Percentiles rank a stretch among this genome's conserved stretches.
These are phyloP conservation scores for Microctonus hyperodae DNA, from an alignment of 2,888 invertebrate species.

Conservation along the genomic window DNA sequence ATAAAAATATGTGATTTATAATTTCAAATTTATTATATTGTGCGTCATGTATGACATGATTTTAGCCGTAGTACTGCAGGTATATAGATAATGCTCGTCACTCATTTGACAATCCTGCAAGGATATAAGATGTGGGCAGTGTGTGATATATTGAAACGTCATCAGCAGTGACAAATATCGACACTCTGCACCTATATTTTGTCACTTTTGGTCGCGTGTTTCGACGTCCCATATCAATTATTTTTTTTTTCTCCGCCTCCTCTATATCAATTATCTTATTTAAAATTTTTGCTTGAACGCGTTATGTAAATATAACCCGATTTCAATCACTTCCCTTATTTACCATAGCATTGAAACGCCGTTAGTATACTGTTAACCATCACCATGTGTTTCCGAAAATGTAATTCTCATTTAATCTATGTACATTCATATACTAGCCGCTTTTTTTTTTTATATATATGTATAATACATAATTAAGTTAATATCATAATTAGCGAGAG, in stretches of 20 bases:
- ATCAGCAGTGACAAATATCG: constrained; percentile 58
- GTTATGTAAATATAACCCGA: constrained; percentile 30
- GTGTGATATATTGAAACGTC: constrained; percentile 61
- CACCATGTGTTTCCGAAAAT: background rate
- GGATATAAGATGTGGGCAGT: constrained; percentile 49
- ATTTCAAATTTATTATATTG: background rate
- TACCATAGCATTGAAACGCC: background rate
- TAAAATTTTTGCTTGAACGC: constrained; percentile 1
- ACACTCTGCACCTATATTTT: constrained; percentile 49
- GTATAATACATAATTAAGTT: too few species aligned
- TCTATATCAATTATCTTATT: constrained; percentile 28
- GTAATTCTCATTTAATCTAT: background rate
- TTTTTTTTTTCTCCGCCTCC: constrained; percentile 30
- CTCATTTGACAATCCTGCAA: constrained; percentile 54
- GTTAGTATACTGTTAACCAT: background rate
- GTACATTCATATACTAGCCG: too few species aligned
- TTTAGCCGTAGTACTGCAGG: constrained; percentile 19
- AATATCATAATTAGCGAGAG: background rate
- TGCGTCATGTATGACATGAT: constrained; percentile 29
- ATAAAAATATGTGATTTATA: background rate
- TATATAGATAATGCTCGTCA: constrained; percentile 49
- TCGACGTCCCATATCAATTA: constrained; percentile 38
- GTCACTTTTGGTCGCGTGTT: constrained; percentile 52
- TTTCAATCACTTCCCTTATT: constrained; percentile 14
- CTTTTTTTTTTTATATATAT: too few species aligned